Percentiles rank a stretch among this genome's conserved stretches.
phyloP scores from a whole-genome alignment of 1,140 invertebrate genomes.

The Microplitis mediator region DNA sequence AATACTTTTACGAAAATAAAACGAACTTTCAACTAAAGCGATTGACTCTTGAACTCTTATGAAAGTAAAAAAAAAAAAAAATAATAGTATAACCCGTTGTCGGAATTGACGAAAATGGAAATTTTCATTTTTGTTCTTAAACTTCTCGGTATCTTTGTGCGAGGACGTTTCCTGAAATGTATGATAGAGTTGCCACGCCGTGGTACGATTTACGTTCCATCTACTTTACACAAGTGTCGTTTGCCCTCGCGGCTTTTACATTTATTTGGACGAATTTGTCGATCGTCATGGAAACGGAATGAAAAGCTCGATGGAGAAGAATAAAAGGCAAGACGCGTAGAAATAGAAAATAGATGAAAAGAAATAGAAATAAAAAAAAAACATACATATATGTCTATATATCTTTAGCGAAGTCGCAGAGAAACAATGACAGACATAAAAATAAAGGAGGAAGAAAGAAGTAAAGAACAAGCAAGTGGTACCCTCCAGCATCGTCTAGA shows the following conservation, averaged over 20 bases:
- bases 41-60: no score
- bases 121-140: no score
- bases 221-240: constrained; percentile 5
- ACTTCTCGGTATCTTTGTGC: no score
- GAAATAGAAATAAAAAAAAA: not conserved
- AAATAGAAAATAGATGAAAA: not conserved
- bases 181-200: not conserved
- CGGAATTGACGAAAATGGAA: no score
- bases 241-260: not conserved
- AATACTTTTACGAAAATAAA: no score
- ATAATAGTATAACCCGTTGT: no score
- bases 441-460: not conserved
- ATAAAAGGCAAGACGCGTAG: not conserved
- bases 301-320: not conserved
- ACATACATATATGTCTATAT: no score
- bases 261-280: not conserved
- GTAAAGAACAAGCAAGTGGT: not conserved
- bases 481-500: constrained; percentile 1
- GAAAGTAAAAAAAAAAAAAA: no score
- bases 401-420: not conserved
- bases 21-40: no score
- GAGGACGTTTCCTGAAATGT: not conserved
- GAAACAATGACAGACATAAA: not conserved
- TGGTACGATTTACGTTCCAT: not conserved
- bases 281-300: constrained; percentile 2